Conservation (phyloP, 2,888 invertebrate genomes). For the Drosophila hamatofila region DNA sequence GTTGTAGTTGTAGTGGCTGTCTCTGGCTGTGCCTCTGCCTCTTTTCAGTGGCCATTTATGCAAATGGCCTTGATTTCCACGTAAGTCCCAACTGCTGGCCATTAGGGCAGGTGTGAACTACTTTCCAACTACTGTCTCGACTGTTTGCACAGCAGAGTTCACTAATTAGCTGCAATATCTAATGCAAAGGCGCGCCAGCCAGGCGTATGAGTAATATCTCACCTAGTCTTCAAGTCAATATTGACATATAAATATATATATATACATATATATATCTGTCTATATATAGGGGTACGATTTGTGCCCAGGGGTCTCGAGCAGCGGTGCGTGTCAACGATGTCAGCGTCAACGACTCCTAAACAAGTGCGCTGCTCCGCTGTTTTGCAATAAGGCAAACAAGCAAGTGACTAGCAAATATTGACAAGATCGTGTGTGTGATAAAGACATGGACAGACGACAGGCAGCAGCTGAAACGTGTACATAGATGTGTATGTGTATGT, state of each 20-base stretch:
- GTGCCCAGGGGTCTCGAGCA: conserved; percentile 14
- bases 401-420: conserved; percentile 77
- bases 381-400: conserved; percentile 67
- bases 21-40: conserved; percentile 4
- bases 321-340: conserved; percentile 11
- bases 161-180: conserved; percentile 70
- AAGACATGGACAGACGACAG: conserved; percentile 20
- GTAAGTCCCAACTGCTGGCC: conserved; percentile 42
- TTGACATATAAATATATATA: conserved; percentile 42
- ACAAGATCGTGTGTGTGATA: conserved; percentile 67
- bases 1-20: neutral
- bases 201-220: conserved; percentile 77
- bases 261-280: neutral
- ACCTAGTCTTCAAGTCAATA: conserved; percentile 60
- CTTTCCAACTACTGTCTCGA: conserved; percentile 58
- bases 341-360: conserved; percentile 61
- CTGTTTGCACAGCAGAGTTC: conserved; percentile 45
- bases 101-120: conserved; percentile 73
- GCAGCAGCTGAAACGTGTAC: neutral
- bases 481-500: neutral
- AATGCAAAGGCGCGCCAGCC: conserved; percentile 59
- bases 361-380: conserved; percentile 60
- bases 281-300: conserved; percentile 20
- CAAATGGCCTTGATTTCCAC: conserved; percentile 77
- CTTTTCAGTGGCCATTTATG: conserved; percentile 64